Base-by-base conservation (phyloP, 2,797 vertebrate genomes). In the Anniella stebbinsi region DNA sequence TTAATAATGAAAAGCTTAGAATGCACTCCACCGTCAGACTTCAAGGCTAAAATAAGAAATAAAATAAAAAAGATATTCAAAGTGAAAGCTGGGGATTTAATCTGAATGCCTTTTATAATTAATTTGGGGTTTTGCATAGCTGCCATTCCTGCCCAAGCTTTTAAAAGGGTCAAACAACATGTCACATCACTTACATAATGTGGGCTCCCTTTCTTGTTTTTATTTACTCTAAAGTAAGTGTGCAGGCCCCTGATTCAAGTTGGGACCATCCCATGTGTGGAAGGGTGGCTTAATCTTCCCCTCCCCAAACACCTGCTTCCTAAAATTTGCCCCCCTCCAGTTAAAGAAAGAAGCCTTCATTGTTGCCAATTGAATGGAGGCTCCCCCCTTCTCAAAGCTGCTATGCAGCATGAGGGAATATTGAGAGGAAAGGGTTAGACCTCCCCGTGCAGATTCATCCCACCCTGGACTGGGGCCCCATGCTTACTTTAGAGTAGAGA, bases 1-100 rank as follows among this genome's bases (percentile, higher is more conserved):
- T 88, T 82, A 63, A 48, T 88, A 83, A 69, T 75, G 54, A 45
- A 82, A 60, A 81, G 9, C 63, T 51, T 25, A 84, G 66, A 67
- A n/a, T 3, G 70, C 17, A 30, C 11, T 70, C 81, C 66, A 48
- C n/a, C 11, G 57, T 80, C 67, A 80, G 12, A 57, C 1, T 13
- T 30, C 80, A 57, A 80, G 63, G 13, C 9, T 12, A 73, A 72
- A 57, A 2, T 45, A 45, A 45, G 6, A 21, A 54, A 77, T 87
- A 45, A 66, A 60, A 76, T 25, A 45, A 67, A 67, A 30, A 21
- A 45, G 17, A 38, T 11, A 28, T 67, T 23, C 45, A 51, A 30
- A 36, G 18, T 45, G 51, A 30, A 51, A 54, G 6, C 30, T 51
- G 6, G 7, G 73, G 13, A 78, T 12, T 51, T 67, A 78, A n/a